Conservation (phyloP, 2,797 vertebrate genomes). For the Coreius guichenoti region DNA sequence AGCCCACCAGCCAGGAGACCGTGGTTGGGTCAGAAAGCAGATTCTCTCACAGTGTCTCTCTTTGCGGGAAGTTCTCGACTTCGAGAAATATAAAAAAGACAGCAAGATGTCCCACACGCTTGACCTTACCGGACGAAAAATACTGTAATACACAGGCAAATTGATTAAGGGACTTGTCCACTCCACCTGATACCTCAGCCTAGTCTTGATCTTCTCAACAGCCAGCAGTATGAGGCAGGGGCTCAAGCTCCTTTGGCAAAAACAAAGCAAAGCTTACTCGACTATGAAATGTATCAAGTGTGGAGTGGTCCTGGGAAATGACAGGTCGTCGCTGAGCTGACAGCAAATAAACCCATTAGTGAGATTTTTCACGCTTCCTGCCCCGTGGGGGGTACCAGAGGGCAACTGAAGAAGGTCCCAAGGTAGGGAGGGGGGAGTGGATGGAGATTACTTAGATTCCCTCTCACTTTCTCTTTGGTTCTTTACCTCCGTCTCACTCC, state of each 20-base stretch:
- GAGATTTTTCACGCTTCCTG: slow-evolving; percentile 84
- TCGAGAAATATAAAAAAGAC: neutral
- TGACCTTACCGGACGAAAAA: slow-evolving; percentile 39
- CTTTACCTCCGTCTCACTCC: slow-evolving; percentile 42
- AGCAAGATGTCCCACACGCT: slow-evolving; percentile 28
- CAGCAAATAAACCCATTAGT: slow-evolving; percentile 86
- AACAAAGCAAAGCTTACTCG: slow-evolving; percentile 78
- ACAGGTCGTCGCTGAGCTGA: slow-evolving; percentile 83
- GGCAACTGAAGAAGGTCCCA: slow-evolving; percentile 65
- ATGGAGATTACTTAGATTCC: slow-evolving; percentile 61
- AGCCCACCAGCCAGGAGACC: slow-evolving; percentile 50
- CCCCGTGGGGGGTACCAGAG: slow-evolving; percentile 76
- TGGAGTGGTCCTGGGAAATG: slow-evolving; percentile 79
- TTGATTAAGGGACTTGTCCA: slow-evolving; percentile 54
- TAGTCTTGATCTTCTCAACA: slow-evolving; percentile 70
- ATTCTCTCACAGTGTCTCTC: slow-evolving; percentile 24
- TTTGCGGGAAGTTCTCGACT: slow-evolving; percentile 10
- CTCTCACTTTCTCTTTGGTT: slow-evolving; percentile 67
- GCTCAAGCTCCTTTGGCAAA: slow-evolving; percentile 66
- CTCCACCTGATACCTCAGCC: slow-evolving; percentile 63
- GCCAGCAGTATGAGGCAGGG: slow-evolving; percentile 65
- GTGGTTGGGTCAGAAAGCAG: slow-evolving; percentile 8
- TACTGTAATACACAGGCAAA: slow-evolving; percentile 43
- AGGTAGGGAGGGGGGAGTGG: slow-evolving; percentile 71
- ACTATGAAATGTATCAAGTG: slow-evolving; percentile 82